Evolutionary conservation across 2,113 vertebrate genomes (phyloP).

Genomic region (Phylloscopus trochiloides): DNA sequence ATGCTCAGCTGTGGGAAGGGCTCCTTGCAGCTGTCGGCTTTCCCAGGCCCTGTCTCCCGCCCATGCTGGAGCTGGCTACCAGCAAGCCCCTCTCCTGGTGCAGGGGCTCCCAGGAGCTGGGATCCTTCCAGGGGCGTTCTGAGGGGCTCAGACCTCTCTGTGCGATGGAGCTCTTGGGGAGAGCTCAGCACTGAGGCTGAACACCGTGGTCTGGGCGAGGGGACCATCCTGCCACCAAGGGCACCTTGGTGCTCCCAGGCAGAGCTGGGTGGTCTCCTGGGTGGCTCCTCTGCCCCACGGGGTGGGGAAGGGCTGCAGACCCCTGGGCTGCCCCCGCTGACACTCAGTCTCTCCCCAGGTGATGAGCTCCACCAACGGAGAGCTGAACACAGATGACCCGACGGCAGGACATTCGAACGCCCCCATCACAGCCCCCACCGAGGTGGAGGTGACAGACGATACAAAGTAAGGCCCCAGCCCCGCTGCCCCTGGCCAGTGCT

Average conservation of each 20-base stretch:
- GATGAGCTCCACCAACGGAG: slow-evolving; percentile 96
- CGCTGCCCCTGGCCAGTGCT: fast-evolving
- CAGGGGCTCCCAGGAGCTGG: neutral
- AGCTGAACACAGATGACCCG: slow-evolving; percentile 94
- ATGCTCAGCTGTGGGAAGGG: neutral
- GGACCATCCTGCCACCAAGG: neutral
- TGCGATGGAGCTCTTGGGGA: fast-evolving
- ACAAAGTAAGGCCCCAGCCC: slow-evolving; percentile 84
- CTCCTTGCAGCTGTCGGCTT: neutral
- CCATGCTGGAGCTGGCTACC: neutral
- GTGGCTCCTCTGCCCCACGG: fast-evolving
- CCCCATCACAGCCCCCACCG: slow-evolving; percentile 93
- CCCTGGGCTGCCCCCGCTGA: fast-evolving
- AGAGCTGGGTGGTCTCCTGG: neutral
- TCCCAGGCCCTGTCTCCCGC: fast-evolving
- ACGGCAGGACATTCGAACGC: slow-evolving; percentile 96
- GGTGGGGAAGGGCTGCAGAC: neutral
- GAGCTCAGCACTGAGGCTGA: fast-evolving
- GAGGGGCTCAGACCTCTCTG: neutral
- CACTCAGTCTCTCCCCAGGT: slow-evolving; percentile 70
- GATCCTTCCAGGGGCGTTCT: fast-evolving
- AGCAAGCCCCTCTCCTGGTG: neutral
- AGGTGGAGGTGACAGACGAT: slow-evolving; percentile 95
- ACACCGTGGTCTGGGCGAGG: fast-evolving
- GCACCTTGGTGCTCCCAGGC: fast-evolving